Base-by-base conservation (phyloP, 2,888 invertebrate genomes). In the Artemia sinica region DNA sequence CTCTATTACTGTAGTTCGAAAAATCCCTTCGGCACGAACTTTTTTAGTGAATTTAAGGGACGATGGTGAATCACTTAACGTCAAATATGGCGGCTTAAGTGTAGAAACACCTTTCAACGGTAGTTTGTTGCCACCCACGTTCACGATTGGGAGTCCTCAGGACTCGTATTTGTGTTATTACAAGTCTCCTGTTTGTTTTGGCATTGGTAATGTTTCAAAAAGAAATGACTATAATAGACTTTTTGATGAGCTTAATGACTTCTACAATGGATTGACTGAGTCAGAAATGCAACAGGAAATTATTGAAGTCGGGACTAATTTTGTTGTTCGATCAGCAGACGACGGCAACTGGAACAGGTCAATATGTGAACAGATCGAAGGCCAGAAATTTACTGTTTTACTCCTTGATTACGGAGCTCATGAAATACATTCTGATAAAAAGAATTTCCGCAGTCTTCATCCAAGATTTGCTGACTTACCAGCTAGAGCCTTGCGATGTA, bases 261-360 rank as follows among this genome's bases (percentile, higher is more conserved):
- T 69, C 48, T 70, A 70, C 52, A n/a, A 13, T 48, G 66, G 68
- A 14, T 58, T 68, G 58, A 49, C 49, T 10, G 52, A 65, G 9
- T 51, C 49, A 11, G 70, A 70, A 18, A 8, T 70, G 28, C 66
- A 66, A 5, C 68, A 66, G 18, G 18, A 18, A n/a, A 18, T 12
- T 12, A 51, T 66, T 3, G 12, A 8, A 7, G 66, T 52, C 12
- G 70, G 70, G 12, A 41, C 41, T 13, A 41, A 66, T 41, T 66
- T 66, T 18, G 70, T 66, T 7, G 70, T 58, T 7, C 50, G 48
- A 18, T 70, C 66, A 48, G 49, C 66, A 10, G 63, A 58, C 28
- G 63, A 58, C 63, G 28, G 28, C 10, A 18, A n/a, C 11, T 58
- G 63, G 63, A 58, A 58, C 63, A 58, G 63, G 28, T n/a, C 63